Conservation (phyloP, 1,140 invertebrate species). For the Drosophila willistoni region DNA sequence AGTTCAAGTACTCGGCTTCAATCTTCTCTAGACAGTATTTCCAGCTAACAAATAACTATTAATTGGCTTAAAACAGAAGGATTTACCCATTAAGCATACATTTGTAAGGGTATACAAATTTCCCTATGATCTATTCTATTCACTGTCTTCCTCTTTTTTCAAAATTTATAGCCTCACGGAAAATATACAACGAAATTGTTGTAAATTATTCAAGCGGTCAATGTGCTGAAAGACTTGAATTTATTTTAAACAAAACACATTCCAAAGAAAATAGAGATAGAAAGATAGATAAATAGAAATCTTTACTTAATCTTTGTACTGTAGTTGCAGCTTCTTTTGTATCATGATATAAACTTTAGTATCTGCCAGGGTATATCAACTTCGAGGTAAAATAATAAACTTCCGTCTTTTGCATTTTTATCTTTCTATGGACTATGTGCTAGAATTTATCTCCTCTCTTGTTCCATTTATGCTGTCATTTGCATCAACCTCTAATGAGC, state of each 20-base stretch:
- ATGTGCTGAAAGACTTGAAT: slow-evolving; percentile 40
- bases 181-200: slow-evolving; percentile 32
- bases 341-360: too few species aligned
- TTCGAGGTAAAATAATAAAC: neutral
- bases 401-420: neutral
- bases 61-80: too few species aligned
- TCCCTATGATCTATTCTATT: neutral
- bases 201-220: slow-evolving; percentile 47
- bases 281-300: too few species aligned
- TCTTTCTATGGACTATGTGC: neutral
- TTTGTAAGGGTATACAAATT: neutral
- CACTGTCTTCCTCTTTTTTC: neutral
- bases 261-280: too few species aligned
- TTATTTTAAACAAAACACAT: neutral
- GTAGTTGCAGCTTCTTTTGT: too few species aligned
- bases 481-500: neutral
- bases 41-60: too few species aligned
- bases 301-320: too few species aligned
- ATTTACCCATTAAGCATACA: too few species aligned
- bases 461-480: neutral
- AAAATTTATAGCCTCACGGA: slow-evolving; percentile 31
- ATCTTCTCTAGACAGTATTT: too few species aligned
- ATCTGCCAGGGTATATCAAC: too few species aligned
- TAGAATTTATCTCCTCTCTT: neutral
- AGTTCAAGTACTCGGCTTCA: neutral